These are phyloP conservation scores for Lymantria dispar DNA, from an alignment of 2,888 invertebrate genomes.

Conservation along the genomic window DNA sequence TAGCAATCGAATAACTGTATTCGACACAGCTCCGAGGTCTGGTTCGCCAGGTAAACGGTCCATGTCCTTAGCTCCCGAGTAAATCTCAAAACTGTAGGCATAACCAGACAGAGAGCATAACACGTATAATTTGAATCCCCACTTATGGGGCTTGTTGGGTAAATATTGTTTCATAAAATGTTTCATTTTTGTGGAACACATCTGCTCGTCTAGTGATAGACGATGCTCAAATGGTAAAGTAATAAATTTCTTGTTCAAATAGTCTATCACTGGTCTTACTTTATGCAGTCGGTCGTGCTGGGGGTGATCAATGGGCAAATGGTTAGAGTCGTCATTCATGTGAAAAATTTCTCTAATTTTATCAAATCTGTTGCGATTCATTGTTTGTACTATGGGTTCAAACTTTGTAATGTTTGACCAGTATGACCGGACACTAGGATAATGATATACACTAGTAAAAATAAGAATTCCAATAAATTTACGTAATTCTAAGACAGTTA, in stretches of 20 bases:
- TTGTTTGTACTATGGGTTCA: constrained; percentile 22
- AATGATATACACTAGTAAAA: constrained; percentile 24
- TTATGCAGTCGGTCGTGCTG: constrained; percentile 33
- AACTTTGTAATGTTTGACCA: constrained; percentile 24
- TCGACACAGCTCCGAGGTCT: constrained; percentile 19
- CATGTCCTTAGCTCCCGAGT: constrained; percentile 18
- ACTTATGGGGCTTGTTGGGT: constrained; percentile 23
- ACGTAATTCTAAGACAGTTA: constrained; percentile 26
- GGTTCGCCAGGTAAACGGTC: constrained; percentile 29
- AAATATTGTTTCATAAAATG: constrained; percentile 22
- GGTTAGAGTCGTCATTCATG: constrained; percentile 29
- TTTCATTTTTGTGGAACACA: constrained; percentile 20
- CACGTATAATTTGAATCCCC: constrained; percentile 23
- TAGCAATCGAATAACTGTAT: constrained; percentile 17
- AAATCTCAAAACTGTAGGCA: constrained; percentile 35
- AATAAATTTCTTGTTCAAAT: constrained; percentile 23
- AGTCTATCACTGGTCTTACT: constrained; percentile 35
- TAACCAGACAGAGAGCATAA: constrained; percentile 27
- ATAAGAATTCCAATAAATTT: constrained; percentile 29
- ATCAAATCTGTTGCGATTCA: constrained; percentile 36
- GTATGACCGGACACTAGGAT: constrained; percentile 36
- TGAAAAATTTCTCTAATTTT: constrained; percentile 22
- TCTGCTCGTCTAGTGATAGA: constrained; percentile 20
- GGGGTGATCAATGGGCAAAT: constrained; percentile 22
- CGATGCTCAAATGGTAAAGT: too few species aligned